phyloP scores from a whole-genome alignment of 2,888 invertebrate species.

The Drosophila mimica region DNA sequence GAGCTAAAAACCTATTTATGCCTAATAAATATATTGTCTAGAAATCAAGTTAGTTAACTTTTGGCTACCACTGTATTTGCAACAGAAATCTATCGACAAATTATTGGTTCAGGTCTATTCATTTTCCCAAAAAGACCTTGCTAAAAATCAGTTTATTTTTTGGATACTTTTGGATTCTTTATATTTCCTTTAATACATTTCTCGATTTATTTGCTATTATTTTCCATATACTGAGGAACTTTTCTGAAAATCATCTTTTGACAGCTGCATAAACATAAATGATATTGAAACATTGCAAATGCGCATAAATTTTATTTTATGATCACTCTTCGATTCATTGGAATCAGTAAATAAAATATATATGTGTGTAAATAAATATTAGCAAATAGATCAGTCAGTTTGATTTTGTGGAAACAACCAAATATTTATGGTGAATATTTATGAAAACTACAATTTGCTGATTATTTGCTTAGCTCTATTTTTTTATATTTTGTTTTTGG shows the following conservation, averaged over 20 bases:
- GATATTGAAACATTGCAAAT: constrained; percentile 37
- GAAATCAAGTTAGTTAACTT: not conserved
- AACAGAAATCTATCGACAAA: not conserved
- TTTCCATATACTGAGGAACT: not conserved
- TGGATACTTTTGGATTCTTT: not conserved
- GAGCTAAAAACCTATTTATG: not conserved
- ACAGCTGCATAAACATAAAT: constrained; percentile 55
- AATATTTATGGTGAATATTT: constrained; percentile 65
- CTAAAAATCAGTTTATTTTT: not conserved
- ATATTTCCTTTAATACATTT: not conserved
- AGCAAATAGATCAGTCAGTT: constrained; percentile 29
- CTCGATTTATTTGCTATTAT: constrained; percentile 13
- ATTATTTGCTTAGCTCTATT: constrained; percentile 42
- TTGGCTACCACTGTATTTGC: not conserved
- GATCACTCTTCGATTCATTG: constrained; percentile 35
- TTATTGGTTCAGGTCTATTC: not conserved
- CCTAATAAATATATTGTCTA: not conserved
- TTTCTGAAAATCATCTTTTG: constrained; percentile 26
- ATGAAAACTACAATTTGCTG: constrained; percentile 56
- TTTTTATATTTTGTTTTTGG: constrained; percentile 23
- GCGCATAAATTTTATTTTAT: constrained; percentile 36
- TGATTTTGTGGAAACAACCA: constrained; percentile 43
- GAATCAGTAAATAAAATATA: constrained; percentile 32
- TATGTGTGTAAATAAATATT: constrained; percentile 50
- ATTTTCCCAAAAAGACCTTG: not conserved